Base-by-base conservation (phyloP, 2,797 vertebrate genomes). In the Sciurus vulgaris region DNA sequence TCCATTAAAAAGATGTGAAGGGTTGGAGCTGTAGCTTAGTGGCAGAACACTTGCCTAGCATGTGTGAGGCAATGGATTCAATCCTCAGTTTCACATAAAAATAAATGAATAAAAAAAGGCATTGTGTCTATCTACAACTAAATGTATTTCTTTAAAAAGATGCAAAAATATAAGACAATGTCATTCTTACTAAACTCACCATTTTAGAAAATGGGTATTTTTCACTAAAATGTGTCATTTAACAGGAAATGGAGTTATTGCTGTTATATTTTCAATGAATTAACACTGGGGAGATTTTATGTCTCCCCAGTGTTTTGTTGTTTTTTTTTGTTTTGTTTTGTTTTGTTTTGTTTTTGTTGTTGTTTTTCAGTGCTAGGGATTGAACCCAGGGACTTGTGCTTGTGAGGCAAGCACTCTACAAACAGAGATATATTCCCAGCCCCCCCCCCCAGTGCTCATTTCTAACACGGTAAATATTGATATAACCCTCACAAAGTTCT, bases 1-100 rank as follows among this genome's bases (percentile, higher is more conserved):
- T 70, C 84, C n/a, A 49, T 89, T 84, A 59, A 41, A 89, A 73
- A 81, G 76, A 81, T 77, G n/a, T 84, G 49, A 47, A 47, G 44
- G 44, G 44, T 9, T 47, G 44, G 44, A 9, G 9, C 44, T 47
- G 44, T 47, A 47, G 0, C 44, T 47, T 9, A 47, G 44, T 47
- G 44, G 44, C 5, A 47, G 44, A 47, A 9, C 44, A 47, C 44
- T 47, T 47, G 44, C 44, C 44, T 47, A 7, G 44, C 44, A 47
- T 9, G 44, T 47, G 44, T 47, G 44, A 47, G 44, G 44, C 44
- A 47, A 7, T 47, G 44, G 44, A 9, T 47, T 47, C 44, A 9
- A 47, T 47, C 44, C 44, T 47, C 44, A 47, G 44, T 9, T 38
- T 7, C 44, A 47, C 44, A 47, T 47, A 47, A 9, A 47, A 47